These are phyloP conservation scores for Ascidia mentula DNA, from an alignment of 23 tunicate genomes.

Conservation along the genomic window DNA sequence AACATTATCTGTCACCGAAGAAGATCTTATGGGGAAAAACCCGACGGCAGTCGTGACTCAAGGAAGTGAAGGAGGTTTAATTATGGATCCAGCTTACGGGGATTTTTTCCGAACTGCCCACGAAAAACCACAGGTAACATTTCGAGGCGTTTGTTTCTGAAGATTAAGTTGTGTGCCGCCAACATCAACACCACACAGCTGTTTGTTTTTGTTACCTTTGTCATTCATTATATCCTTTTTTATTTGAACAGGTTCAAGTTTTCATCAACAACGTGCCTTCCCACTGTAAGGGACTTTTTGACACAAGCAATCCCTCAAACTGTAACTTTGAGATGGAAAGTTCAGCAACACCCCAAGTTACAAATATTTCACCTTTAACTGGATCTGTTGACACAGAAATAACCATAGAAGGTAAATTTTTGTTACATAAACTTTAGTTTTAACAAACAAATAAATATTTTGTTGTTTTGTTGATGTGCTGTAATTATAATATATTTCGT, in stretches of 20 bases:
- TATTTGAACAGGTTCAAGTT: conserved; percentile 59
- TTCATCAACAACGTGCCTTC: conserved; percentile 63
- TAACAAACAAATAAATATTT: too few relatives aligned
- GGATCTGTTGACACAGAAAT: conserved; percentile 21
- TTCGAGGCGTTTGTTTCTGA: too few relatives aligned
- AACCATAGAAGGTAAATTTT: conserved; percentile 31
- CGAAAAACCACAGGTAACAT: conserved; percentile 66
- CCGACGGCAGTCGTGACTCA: neutral
- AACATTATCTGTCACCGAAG: conserved; percentile 5
- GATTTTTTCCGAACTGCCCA: conserved; percentile 81
- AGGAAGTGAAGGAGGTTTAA: conserved; percentile 29
- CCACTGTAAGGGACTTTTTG: conserved; percentile 41
- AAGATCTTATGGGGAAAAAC: neutral
- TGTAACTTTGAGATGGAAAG: conserved; percentile 62
- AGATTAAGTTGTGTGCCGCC: neutral
- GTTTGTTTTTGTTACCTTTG: neutral
- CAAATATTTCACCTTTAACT: conserved; percentile 15
- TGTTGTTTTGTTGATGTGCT: too few relatives aligned
- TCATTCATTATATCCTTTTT: neutral
- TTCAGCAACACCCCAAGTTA: conserved; percentile 58
- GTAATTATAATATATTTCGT: too few relatives aligned
- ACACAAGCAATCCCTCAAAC: conserved; percentile 11
- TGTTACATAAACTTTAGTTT: too few relatives aligned
- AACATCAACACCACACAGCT: neutral
- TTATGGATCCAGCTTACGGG: conserved; percentile 56